Evolutionary conservation across 1,140 invertebrate species (phyloP).

Genomic region (Drosophila rhopaloa): DNA sequence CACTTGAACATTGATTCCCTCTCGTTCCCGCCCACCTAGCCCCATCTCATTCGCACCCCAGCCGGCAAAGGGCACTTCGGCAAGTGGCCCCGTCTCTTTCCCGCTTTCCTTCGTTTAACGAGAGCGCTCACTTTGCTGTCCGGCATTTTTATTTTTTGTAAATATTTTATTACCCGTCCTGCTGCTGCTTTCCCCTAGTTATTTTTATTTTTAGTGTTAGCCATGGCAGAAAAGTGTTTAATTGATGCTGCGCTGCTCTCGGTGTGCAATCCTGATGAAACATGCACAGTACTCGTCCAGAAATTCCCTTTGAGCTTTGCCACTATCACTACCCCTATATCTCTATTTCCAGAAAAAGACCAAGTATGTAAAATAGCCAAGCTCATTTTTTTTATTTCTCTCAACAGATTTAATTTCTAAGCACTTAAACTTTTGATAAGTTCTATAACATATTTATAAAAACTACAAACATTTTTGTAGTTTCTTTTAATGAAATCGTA

Average conservation of each 20-base stretch:
- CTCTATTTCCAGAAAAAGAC: not conserved
- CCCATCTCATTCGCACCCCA: not conserved
- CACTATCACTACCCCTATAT: not conserved
- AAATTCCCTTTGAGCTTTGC: constrained; percentile 53
- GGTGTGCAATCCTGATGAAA: constrained; percentile 36
- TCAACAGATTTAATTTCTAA: too few species aligned
- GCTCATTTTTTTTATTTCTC: too few species aligned
- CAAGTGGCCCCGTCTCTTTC: constrained; percentile 10
- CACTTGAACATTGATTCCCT: constrained; percentile 39
- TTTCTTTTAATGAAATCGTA: too few species aligned
- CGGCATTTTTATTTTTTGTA: constrained; percentile 49
- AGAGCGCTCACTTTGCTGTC: constrained; percentile 36
- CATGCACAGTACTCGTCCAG: constrained; percentile 29
- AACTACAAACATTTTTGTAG: too few species aligned
- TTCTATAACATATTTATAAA: too few species aligned
- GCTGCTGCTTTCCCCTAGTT: constrained; percentile 5
- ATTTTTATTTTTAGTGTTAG: constrained; percentile 9
- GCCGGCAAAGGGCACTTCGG: constrained; percentile 12
- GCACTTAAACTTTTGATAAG: too few species aligned
- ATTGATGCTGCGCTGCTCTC: constrained; percentile 53
- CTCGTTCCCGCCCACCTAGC: not conserved
- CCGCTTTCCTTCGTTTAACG: constrained; percentile 8
- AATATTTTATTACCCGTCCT: constrained; percentile 41
- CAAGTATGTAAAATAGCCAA: not conserved
- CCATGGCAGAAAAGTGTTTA: constrained; percentile 48